These are phyloP conservation scores for Volucella bombylans DNA, from an alignment of 2,888 invertebrate species.

Conservation along the genomic window DNA sequence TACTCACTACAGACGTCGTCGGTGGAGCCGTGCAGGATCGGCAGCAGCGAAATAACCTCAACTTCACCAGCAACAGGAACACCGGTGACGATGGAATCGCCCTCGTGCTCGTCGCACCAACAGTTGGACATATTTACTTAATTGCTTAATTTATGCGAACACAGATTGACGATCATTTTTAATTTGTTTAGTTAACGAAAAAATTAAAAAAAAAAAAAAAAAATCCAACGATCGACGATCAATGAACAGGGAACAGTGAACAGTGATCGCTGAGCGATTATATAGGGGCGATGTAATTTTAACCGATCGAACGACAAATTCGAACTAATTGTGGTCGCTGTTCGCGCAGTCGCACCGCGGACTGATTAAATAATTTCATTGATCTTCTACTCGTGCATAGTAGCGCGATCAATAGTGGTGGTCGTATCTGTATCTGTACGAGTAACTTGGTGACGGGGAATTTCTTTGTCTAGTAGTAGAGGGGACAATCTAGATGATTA, in stretches of 20 bases:
- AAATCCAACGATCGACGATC: conserved; percentile 17
- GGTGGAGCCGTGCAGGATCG: background rate
- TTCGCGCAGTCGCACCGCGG: conserved; percentile 1
- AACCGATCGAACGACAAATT: conserved; percentile 69
- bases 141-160: conserved; percentile 73
- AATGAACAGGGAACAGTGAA: no score
- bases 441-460: background rate
- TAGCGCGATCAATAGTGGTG: no score
- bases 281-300: conserved; percentile 44
- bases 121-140: conserved; percentile 65
- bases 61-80: background rate
- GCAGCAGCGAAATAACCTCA: background rate
- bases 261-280: conserved; percentile 1
- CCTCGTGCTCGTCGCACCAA: background rate
- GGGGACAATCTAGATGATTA: conserved; percentile 18
- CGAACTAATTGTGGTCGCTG: conserved; percentile 54
- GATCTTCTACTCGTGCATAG: no score
- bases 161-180: conserved; percentile 71
- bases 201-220: background rate
- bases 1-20: conserved; percentile 60
- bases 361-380: conserved; percentile 48
- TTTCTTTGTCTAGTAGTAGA: conserved; percentile 18
- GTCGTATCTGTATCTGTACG: conserved; percentile 39
- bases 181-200: conserved; percentile 58
- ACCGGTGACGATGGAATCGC: background rate